Evolutionary conservation across 2,888 invertebrate species (phyloP).

Genomic region (Machimus rusticus): DNA sequence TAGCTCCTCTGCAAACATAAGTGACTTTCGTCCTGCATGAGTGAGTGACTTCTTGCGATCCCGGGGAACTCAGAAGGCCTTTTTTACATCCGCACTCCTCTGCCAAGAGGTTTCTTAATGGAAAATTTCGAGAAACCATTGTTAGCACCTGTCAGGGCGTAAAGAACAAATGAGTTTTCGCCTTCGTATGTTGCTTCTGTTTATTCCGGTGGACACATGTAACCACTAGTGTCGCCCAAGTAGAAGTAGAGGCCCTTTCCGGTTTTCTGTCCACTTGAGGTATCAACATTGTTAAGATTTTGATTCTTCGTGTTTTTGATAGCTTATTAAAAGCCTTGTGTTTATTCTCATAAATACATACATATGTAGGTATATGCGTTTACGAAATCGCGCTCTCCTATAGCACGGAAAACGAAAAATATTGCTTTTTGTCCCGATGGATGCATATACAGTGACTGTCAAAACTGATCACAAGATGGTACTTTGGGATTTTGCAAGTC

Average conservation of each 20-base stretch:
- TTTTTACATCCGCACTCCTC: not conserved
- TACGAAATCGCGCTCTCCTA: too few relatives aligned
- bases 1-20: not conserved
- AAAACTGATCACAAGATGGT: too few relatives aligned
- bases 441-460: too few relatives aligned
- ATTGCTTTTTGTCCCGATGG: too few relatives aligned
- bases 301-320: not conserved
- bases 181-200: not conserved
- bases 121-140: slow-evolving; percentile 31
- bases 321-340: not conserved
- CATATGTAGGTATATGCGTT: too few relatives aligned
- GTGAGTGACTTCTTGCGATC: slow-evolving; percentile 7
- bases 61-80: not conserved
- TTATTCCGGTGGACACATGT: not conserved
- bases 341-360: too few relatives aligned
- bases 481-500: too few relatives aligned
- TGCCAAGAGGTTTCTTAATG: slow-evolving; percentile 23
- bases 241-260: not conserved
- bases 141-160: slow-evolving; percentile 36
- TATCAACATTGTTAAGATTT: not conserved
- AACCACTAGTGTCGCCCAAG: not conserved
- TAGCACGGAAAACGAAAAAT: too few relatives aligned
- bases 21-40: not conserved
- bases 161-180: slow-evolving; percentile 32
- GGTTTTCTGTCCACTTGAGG: not conserved